Percentiles rank a stretch among this genome's conserved stretches.
phyloP scores from a whole-genome alignment of 2,888 invertebrate species.

The Catocala fraxini region DNA sequence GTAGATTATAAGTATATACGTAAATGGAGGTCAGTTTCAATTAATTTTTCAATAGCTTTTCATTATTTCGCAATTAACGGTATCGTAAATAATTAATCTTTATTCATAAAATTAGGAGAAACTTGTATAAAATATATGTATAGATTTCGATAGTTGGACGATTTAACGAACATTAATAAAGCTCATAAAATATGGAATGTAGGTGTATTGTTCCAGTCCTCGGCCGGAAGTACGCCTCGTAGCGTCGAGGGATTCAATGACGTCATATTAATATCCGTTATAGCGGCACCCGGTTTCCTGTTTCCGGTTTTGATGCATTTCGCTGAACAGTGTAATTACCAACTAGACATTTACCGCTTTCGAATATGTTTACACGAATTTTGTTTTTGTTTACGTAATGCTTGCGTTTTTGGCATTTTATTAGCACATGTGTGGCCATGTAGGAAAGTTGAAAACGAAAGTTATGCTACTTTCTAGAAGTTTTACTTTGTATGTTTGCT shows the following conservation, averaged over 20 bases:
- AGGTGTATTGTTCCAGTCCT: conserved; percentile 63
- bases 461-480: conserved; percentile 44
- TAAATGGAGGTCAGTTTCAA: too few species aligned
- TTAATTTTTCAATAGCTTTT: too few species aligned
- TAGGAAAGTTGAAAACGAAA: conserved; percentile 47
- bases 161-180: conserved; percentile 39
- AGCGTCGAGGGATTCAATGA: conserved; percentile 65
- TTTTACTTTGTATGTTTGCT: not conserved
- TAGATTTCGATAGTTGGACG: conserved; percentile 12
- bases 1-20: too few species aligned
- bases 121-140: conserved; percentile 27
- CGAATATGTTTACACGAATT: conserved; percentile 38
- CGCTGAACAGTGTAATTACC: conserved; percentile 48
- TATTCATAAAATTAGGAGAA: conserved; percentile 18
- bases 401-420: conserved; percentile 39
- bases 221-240: conserved; percentile 67
- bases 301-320: conserved; percentile 58
- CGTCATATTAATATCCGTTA: conserved; percentile 76
- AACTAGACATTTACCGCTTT: conserved; percentile 39
- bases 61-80: too few species aligned
- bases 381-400: conserved; percentile 41
- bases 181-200: conserved; percentile 57
- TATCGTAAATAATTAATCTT: too few species aligned
- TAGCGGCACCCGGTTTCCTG: conserved; percentile 65
- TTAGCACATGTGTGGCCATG: conserved; percentile 30